Evolutionary conservation across 2,113 vertebrate species (phyloP), one percentile per base, ranked within the genome.

Genomic region (Columbina picui): DNA sequence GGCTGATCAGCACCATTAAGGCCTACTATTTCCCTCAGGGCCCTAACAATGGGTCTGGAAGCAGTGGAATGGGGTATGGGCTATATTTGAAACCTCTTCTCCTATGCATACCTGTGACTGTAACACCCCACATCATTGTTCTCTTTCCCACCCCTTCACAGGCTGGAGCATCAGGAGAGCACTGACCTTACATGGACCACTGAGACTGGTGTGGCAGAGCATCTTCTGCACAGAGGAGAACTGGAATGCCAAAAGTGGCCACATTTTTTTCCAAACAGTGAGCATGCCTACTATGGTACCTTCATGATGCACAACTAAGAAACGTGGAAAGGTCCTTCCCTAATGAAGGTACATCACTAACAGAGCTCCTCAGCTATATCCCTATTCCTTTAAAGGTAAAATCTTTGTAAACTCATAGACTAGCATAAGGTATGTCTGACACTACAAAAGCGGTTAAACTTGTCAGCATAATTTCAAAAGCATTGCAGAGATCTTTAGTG

Each of bases 391-490:
- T 84, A 64, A 79, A 90, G 52, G 38, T 71, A 84, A 90, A 94
- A 70, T 59, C 55, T 41, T 10, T 50, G 19, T 45, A 81, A 90
- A 89, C 41, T 80, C 49, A 21, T 10, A 84, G 83, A 64, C 76
- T 64, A 71, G 56, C 88, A 92, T 93, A 87, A 83, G 60, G 68
- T 81, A 45, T 9, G 64, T 84, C 83, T 88, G 92, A 93, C 93
- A 60, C 71, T 30, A 81, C n/a, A 56, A 45, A 90, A 84, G 71
- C 17, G 8, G 56, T 81, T 84, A 77, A 94, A 93, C 4, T 86
- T 32, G 34, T 78, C 88, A 81, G 83, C 75, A 52, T 75, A 90
- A 91, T 84, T 93, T 84, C 52, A 77, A 88, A 76, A 88, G 55
- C 52, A 60, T 36, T 88, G 60, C 68, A 78, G 71, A 47, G 59